Evolutionary conservation across 53 echinoderm and acorn worm species (phyloP).

Genomic region (Echinometra lucunter): DNA sequence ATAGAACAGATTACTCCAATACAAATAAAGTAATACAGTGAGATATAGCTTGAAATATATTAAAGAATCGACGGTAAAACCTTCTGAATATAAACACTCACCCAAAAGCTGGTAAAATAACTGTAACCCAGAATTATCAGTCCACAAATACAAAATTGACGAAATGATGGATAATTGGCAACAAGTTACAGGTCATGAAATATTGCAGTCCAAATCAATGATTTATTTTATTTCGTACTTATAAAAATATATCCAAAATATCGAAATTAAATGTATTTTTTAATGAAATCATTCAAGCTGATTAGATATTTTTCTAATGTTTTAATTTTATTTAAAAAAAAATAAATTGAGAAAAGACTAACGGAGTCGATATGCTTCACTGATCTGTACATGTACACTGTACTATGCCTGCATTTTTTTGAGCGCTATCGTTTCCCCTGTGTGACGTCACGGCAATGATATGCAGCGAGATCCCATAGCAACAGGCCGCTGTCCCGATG

Average conservation of each 20-base stretch:
- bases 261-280: neutral
- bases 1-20: neutral
- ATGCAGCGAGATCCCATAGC: slow-evolving; percentile 38
- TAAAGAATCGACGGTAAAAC: neutral
- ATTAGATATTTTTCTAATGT: neutral
- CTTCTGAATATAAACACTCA: neutral
- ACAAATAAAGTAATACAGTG: neutral
- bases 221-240: neutral
- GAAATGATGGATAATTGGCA: neutral
- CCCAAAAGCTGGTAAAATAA: neutral
- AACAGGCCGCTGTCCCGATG: slow-evolving; percentile 3
- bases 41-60: neutral
- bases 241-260: too few species aligned
- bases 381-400: too few species aligned
- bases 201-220: neutral
- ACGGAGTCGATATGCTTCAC: too few species aligned
- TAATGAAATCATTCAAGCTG: too few species aligned
- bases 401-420: too few species aligned
- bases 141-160: neutral
- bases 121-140: neutral
- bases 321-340: neutral
- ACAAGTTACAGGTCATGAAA: neutral
- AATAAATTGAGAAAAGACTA: neutral
- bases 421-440: too few species aligned
- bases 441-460: neutral